phyloP scores from a whole-genome alignment of 1,140 invertebrate species.

The Heterodera carotae region DNA sequence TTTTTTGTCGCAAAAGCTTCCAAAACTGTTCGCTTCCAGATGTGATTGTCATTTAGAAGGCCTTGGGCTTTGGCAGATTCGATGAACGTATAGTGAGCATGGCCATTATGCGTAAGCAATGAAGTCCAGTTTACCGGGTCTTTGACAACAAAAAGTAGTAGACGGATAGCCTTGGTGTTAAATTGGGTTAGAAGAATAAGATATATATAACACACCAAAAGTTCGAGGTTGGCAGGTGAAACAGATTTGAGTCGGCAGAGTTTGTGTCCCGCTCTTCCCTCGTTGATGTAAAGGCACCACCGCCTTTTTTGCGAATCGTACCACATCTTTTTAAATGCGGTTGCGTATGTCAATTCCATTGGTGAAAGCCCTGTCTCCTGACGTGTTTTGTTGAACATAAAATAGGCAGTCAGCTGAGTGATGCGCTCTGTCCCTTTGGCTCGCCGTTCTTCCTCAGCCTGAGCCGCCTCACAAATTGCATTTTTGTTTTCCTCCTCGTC shows the following conservation, averaged over 20 bases:
- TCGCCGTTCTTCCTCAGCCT: neutral
- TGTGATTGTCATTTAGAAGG: neutral
- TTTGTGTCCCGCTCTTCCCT: neutral
- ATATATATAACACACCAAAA: neutral
- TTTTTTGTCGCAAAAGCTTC: neutral
- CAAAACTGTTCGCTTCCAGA: neutral
- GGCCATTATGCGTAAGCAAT: neutral
- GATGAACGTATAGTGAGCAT: neutral
- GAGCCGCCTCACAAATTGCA: neutral
- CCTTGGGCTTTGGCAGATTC: constrained; percentile 5
- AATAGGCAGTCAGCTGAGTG: constrained; percentile 1
- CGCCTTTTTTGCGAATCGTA: neutral
- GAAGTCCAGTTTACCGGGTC: neutral
- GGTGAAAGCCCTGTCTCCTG: too few relatives aligned
- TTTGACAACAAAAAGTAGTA: neutral
- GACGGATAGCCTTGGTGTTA: neutral
- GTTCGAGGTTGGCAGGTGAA: neutral
- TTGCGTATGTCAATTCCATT: neutral
- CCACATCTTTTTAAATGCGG: neutral
- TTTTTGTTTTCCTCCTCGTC: too few relatives aligned
- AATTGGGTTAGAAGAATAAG: too few relatives aligned
- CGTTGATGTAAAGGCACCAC: neutral
- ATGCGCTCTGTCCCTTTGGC: neutral
- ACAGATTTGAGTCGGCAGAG: neutral
- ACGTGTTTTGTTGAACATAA: neutral